A percentile compares a stretch with the other conserved stretches of the same genome.
Conservation (phyloP, 2,888 invertebrate genomes). For the Melanophora roralis region DNA sequence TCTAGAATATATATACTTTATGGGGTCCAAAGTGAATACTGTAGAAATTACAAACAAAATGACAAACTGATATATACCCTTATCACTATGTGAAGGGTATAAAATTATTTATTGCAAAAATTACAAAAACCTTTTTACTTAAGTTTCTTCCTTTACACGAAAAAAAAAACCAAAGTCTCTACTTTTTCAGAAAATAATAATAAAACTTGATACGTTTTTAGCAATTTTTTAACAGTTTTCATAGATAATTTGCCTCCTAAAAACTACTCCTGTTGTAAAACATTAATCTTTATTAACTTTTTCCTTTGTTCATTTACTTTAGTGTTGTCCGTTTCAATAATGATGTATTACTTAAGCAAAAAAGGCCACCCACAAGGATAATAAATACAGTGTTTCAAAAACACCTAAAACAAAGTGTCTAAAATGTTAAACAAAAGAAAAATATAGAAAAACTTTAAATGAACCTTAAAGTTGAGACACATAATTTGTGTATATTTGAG, state of each 20-base stretch:
- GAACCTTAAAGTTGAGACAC: conserved; percentile 44
- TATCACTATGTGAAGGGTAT: no score
- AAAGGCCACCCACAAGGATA: conserved; percentile 46
- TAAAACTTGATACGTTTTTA: no score
- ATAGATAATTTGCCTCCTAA: background rate
- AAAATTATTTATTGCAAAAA: no score
- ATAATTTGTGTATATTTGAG: conserved; percentile 48
- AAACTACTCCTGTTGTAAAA: conserved; percentile 1
- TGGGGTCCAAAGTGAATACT: no score
- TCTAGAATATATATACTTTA: no score
- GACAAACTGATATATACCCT: no score
- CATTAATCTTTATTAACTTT: conserved; percentile 52
- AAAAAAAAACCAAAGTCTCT: no score
- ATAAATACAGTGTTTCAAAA: conserved; percentile 21
- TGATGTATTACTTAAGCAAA: conserved; percentile 46
- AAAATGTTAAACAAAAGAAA: background rate
- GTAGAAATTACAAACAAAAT: no score
- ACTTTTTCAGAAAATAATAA: no score
- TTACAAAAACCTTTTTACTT: no score
- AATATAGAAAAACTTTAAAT: conserved; percentile 4
- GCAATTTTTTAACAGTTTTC: background rate
- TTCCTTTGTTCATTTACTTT: background rate
- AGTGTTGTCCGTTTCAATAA: conserved; percentile 37
- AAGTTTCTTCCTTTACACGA: no score
- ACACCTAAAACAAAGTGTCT: background rate